These are phyloP conservation scores for Platalea minor DNA, from an alignment of 2,797 vertebrate genomes.

Conservation along the genomic window DNA sequence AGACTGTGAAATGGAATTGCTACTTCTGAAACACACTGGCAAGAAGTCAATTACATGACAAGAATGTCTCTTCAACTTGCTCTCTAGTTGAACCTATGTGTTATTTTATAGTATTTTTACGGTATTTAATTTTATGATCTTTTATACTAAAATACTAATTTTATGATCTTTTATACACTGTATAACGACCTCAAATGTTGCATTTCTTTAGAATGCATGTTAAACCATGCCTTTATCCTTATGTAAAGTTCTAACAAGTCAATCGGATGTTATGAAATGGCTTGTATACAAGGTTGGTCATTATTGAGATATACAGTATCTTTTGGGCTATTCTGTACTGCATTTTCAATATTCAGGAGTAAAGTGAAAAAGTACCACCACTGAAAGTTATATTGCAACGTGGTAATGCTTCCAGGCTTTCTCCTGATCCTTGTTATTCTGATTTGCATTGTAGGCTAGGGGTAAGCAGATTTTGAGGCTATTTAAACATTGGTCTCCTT, in stretches of 20 bases:
- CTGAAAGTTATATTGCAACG: background rate
- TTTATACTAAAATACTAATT: background rate
- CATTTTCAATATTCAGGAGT: background rate
- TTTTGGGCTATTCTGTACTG: background rate
- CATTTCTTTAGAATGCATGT: background rate
- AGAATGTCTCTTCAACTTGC: background rate
- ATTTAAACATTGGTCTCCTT: background rate
- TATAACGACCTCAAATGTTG: background rate
- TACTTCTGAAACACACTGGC: background rate
- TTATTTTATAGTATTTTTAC: background rate
- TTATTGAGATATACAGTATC: fast-evolving
- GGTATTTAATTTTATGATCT: background rate
- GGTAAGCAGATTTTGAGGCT: background rate
- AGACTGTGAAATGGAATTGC: background rate
- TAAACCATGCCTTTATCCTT: background rate
- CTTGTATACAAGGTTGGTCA: background rate
- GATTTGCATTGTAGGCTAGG: background rate
- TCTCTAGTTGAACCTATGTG: background rate
- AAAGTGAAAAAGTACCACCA: background rate
- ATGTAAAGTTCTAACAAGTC: background rate
- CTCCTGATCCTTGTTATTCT: background rate
- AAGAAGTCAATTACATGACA: background rate
- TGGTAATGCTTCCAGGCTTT: background rate
- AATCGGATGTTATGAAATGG: background rate
- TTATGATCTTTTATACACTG: background rate